phyloP scores from a whole-genome alignment of 2,113 vertebrate species.

The Gymnocephalus cernua region DNA sequence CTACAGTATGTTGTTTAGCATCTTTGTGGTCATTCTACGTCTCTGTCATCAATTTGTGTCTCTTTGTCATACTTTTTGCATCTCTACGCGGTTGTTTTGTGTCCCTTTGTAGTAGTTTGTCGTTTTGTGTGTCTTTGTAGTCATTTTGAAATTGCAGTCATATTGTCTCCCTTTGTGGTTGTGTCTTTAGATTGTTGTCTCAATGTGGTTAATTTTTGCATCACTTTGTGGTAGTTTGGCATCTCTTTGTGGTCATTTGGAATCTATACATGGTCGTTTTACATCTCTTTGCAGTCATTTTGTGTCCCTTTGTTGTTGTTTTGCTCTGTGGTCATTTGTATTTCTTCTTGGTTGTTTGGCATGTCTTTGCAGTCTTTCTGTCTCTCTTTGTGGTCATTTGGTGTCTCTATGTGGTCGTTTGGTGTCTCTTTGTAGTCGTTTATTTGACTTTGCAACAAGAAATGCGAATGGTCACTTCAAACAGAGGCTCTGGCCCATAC shows the following conservation, averaged over 20 bases:
- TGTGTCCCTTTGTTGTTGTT: not conserved
- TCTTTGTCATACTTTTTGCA: no score
- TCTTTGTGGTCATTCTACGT: no score
- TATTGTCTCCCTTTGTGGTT: not conserved
- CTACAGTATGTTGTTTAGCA: no score
- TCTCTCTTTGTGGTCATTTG: not conserved
- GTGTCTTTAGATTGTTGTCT: not conserved
- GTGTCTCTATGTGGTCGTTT: not conserved
- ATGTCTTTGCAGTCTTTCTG: not conserved
- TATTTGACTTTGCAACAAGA: not conserved
- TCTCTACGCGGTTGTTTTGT: no score
- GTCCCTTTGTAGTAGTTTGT: not conserved
- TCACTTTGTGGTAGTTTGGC: not conserved
- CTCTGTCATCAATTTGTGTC: no score
- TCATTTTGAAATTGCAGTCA: not conserved
- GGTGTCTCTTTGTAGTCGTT: not conserved
- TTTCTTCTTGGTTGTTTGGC: not conserved
- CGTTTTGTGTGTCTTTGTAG: not conserved
- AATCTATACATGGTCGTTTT: not conserved
- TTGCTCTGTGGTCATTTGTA: not conserved
- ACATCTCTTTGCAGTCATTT: not conserved
- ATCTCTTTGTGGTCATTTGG: not conserved
- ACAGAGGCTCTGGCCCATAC: not conserved
- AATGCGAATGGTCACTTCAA: not conserved
- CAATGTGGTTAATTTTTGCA: not conserved